Conservation (phyloP, 1,140 invertebrate species). For the Rhagoletis pomonella region DNA sequence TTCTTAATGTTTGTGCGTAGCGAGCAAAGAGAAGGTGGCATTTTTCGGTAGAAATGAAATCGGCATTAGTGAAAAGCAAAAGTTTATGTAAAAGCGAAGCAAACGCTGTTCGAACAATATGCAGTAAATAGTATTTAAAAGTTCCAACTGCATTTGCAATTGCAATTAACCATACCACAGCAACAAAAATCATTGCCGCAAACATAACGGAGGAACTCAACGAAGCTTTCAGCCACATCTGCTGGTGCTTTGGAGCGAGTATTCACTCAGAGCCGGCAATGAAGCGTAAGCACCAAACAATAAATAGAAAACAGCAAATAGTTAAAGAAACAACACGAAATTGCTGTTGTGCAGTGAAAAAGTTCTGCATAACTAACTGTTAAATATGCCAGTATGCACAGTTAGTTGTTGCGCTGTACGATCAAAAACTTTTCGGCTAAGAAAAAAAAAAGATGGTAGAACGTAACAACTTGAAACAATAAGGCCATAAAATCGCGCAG, state of each 20-base stretch:
- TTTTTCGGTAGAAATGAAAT: no score
- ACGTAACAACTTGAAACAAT: no score
- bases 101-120: not conserved
- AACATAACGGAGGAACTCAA: conserved; percentile 15
- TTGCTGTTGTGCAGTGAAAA: not conserved
- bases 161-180: not conserved
- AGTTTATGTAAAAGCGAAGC: not conserved
- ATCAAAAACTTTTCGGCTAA: not conserved
- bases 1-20: no score
- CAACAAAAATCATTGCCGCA: not conserved
- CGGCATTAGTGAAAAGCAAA: no score
- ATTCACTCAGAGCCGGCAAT: not conserved
- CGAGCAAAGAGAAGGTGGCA: no score
- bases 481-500: no score
- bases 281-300: not conserved
- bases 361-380: conserved; percentile 1
- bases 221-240: conserved; percentile 9
- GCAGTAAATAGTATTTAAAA: conserved; percentile 30
- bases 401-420: not conserved
- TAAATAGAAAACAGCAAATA: not conserved
- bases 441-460: no score
- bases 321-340: not conserved
- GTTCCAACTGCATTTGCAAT: not conserved
- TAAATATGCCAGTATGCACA: no score
- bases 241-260: not conserved